Conservation (phyloP, 2,888 invertebrate species). For the Cerastis rubricosa region DNA sequence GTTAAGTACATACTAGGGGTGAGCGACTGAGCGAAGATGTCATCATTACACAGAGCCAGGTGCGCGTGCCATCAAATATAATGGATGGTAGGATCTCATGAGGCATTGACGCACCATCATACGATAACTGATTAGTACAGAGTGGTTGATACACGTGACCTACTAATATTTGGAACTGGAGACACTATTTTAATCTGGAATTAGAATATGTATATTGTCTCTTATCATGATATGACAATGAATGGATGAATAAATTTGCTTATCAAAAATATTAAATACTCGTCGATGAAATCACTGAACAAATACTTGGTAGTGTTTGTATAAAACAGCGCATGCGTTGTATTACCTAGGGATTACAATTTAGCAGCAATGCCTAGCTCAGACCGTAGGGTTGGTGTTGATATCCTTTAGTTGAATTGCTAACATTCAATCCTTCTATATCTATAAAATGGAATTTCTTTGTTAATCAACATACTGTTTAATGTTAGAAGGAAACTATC, state of each 20-base stretch:
- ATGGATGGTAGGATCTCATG: neutral
- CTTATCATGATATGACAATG: neutral
- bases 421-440: neutral
- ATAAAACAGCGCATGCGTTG: neutral
- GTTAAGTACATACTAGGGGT: conserved; percentile 45
- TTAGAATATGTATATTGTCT: conserved; percentile 4
- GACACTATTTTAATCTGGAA: neutral
- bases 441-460: neutral
- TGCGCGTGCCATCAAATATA: conserved; percentile 35
- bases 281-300: conserved; percentile 3
- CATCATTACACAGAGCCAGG: conserved; percentile 73
- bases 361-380: neutral
- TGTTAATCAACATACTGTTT: neutral
- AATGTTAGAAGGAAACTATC: neutral
- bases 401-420: neutral
- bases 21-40: conserved; percentile 64
- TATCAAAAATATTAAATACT: conserved; percentile 11
- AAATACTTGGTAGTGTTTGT: neutral
- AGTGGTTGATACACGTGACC: conserved; percentile 12
- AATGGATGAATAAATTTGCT: conserved; percentile 4
- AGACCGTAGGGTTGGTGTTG: neutral
- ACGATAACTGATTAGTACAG: neutral
- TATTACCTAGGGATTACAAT: neutral
- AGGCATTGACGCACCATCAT: neutral
- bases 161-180: neutral